A percentile compares a stretch with the other conserved stretches of the same genome.
These are phyloP conservation scores for Catagonus wagneri DNA, from an alignment of 2,113 vertebrate species.

Conservation along the genomic window DNA sequence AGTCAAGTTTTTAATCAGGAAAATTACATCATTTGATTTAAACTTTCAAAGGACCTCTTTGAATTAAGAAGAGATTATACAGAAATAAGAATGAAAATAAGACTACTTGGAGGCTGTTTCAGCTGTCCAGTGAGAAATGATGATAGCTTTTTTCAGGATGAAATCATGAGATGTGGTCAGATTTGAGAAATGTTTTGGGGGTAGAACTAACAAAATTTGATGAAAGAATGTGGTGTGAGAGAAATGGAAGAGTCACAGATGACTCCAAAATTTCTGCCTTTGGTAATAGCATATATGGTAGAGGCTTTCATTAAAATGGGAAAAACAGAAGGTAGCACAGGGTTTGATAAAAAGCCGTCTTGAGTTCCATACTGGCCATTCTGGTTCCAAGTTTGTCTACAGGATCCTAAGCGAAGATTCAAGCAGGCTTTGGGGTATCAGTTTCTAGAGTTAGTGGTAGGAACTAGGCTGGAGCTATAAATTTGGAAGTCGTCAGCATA, in stretches of 20 bases:
- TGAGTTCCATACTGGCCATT: neutral
- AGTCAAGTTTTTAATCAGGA: slow-evolving; percentile 34
- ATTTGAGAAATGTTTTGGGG: neutral
- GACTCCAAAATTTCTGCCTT: neutral
- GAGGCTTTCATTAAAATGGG: neutral
- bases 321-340: neutral
- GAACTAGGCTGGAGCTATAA: neutral
- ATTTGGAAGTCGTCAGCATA: slow-evolving; percentile 7
- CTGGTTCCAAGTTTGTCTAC: neutral
- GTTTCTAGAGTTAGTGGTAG: neutral
- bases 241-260: neutral
- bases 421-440: neutral
- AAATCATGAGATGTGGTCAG: neutral
- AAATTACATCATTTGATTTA: slow-evolving; percentile 2
- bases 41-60: neutral
- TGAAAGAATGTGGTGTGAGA: neutral
- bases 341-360: neutral
- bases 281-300: neutral
- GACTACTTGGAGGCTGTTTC: neutral
- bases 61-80: neutral
- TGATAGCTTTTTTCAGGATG: neutral
- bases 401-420: neutral
- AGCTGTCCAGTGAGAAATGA: neutral
- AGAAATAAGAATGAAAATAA: neutral
- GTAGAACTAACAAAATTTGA: neutral